Base-by-base conservation (phyloP, 1,140 invertebrate genomes). In the Amphibalanus amphitrite region DNA sequence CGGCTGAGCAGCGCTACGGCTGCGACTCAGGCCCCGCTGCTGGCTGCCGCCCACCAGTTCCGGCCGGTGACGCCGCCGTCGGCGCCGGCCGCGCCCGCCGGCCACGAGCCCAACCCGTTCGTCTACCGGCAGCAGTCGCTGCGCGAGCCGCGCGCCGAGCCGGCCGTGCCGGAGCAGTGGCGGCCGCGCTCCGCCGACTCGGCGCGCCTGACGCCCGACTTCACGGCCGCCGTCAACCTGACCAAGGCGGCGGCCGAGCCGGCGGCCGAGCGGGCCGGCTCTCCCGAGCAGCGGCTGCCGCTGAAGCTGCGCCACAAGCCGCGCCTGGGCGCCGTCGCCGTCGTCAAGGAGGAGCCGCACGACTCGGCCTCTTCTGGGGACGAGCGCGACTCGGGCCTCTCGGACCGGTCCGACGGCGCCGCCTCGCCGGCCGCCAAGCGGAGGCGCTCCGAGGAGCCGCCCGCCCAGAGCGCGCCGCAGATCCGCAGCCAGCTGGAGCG, bases 281-380 rank as follows among this genome's bases (percentile, higher is more conserved):
- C 33, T 38, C 33, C 47, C 47, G 47, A 59, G 47, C 47, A 59
- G 47, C 20, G 47, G 74, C 79, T 95, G 74, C 93, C 93, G 0
- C 87, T 93, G 75, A 95, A 95, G 79, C 82, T 95, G 70, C 86
- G 93, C 74, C 92, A 96, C 84, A 96, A 95, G 79, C 89, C 88
- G 25, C 88, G 92, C 75, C 83, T 93, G 68, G 90, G 69, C 29
- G 69, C 29, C 0, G n/a, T 73, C 28, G 70, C 72, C 29, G 72
- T 73, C 28, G 71, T 76, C 59, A 76, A 76, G 69, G 65, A 72
- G 25, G 75, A 76, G 69, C 75, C 75, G 0, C 29, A 67, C n/a
- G 74, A 74, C 25, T 72, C 74, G 28, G 75, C 72, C 29, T 74
- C 72, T 29, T 74, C 72, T 10, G 65, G 89, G 77, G 91, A 93